Evolutionary conservation across 1,140 invertebrate species (phyloP).

Genomic region (Eciton burchellii): DNA sequence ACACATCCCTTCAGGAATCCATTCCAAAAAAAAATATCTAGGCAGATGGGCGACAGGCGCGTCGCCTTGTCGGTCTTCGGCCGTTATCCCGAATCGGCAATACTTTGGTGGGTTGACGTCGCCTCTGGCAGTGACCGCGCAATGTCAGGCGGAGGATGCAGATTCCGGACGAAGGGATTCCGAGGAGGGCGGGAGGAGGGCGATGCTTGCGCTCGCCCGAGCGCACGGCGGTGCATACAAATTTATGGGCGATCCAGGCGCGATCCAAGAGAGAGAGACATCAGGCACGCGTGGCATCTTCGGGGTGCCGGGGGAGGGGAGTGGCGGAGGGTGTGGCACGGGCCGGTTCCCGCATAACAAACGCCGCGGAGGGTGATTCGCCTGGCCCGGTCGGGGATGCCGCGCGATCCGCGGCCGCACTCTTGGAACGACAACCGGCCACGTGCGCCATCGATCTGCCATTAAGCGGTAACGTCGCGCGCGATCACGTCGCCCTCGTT

Average conservation of each 20-base stretch:
- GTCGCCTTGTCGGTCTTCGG: background rate
- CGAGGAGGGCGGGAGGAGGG: background rate
- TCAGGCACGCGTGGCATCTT: constrained; percentile 61
- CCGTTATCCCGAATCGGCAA: constrained; percentile 39
- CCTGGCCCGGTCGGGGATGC: constrained; percentile 18
- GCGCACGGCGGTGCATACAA: constrained; percentile 59
- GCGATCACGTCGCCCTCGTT: background rate
- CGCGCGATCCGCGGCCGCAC: constrained; percentile 8
- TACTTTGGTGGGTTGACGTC: constrained; percentile 3
- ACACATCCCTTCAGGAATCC: background rate
- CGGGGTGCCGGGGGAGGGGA: no score
- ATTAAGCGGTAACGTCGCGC: constrained; percentile 6
- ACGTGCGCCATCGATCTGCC: constrained; percentile 63
- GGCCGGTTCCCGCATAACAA: constrained; percentile 58
- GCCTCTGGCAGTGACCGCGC: background rate
- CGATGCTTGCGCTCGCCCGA: constrained; percentile 19
- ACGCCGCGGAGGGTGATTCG: constrained; percentile 40
- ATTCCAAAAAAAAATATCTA: background rate
- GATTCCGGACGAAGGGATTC: constrained; percentile 37
- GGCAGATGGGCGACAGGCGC: background rate
- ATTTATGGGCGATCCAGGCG: constrained; percentile 48
- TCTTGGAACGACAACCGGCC: constrained; percentile 37
- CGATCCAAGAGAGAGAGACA: constrained; percentile 42
- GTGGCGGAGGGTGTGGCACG: background rate
- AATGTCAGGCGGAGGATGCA: constrained; percentile 8